Conservation (phyloP, 2,888 invertebrate genomes). For the Sarcophaga carnaria region DNA sequence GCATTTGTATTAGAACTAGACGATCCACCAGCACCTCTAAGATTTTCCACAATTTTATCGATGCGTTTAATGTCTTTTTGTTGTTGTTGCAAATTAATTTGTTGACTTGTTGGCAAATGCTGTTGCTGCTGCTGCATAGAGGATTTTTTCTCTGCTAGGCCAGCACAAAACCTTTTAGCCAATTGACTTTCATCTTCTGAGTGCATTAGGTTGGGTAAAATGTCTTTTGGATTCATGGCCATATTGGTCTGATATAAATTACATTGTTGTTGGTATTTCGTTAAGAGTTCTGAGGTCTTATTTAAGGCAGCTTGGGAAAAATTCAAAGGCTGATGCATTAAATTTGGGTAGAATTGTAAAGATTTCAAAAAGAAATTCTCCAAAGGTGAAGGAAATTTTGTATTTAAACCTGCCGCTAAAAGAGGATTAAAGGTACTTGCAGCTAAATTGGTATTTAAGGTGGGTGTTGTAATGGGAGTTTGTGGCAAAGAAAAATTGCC, state of each 20-base stretch:
- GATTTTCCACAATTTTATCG: constrained; percentile 81
- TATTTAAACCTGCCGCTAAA: constrained; percentile 70
- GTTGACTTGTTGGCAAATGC: constrained; percentile 43
- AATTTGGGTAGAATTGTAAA: constrained; percentile 81
- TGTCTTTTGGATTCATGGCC: constrained; percentile 65
- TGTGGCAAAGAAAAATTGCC: constrained; percentile 55
- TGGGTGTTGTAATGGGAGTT: constrained; percentile 20
- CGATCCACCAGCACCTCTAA: constrained; percentile 73
- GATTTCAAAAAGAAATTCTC: constrained; percentile 81
- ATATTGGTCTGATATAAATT: constrained; percentile 77
- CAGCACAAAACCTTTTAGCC: constrained; percentile 74
- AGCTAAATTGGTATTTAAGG: constrained; percentile 69
- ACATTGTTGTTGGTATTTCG: constrained; percentile 81
- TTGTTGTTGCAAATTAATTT: constrained; percentile 69
- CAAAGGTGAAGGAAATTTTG: constrained; percentile 78
- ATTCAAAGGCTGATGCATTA: constrained; percentile 81
- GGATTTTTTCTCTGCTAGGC: constrained; percentile 69
- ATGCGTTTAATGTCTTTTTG: constrained; percentile 81
- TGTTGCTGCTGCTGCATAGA: constrained; percentile 38
- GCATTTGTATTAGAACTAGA: neutral
- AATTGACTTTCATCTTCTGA: constrained; percentile 71
- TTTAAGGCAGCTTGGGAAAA: constrained; percentile 81
- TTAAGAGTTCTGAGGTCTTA: constrained; percentile 80
- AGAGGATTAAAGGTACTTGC: constrained; percentile 60
- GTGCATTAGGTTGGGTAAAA: constrained; percentile 44